phyloP scores from a whole-genome alignment of 2,797 vertebrate genomes.

The Ibycter americanus region DNA sequence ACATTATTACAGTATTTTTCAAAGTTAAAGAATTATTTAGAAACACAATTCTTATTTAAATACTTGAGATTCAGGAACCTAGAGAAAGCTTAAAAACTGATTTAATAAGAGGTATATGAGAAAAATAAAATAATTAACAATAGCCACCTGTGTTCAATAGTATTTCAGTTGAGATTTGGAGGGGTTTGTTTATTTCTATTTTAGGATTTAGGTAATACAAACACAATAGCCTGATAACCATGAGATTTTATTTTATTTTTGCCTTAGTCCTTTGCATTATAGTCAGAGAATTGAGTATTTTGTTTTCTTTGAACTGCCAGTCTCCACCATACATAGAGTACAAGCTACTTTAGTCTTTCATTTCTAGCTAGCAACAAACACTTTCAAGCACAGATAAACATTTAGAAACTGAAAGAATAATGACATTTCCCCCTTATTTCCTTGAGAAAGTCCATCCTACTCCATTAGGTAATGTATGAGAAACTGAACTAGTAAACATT shows the following conservation, averaged over 20 bases:
- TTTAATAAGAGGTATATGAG: not conserved
- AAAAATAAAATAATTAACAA: not conserved
- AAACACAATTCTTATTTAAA: not conserved
- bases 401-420: not conserved
- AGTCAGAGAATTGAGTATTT: not conserved
- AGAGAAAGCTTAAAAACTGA: not conserved
- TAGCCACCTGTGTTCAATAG: not conserved
- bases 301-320: not conserved
- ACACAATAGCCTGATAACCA: not conserved
- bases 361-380: not conserved
- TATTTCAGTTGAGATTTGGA: not conserved
- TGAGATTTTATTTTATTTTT: not conserved
- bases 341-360: not conserved
- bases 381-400: not conserved
- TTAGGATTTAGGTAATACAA: not conserved
- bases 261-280: not conserved
- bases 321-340: not conserved
- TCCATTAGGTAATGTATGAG: not conserved
- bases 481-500: not conserved
- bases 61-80: not conserved
- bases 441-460: not conserved
- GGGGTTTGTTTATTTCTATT: not conserved
- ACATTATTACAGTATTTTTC: not conserved
- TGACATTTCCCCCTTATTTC: not conserved
- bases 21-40: not conserved